Conservation (phyloP, 2,113 vertebrate genomes). For the Oryzias melastigma region DNA sequence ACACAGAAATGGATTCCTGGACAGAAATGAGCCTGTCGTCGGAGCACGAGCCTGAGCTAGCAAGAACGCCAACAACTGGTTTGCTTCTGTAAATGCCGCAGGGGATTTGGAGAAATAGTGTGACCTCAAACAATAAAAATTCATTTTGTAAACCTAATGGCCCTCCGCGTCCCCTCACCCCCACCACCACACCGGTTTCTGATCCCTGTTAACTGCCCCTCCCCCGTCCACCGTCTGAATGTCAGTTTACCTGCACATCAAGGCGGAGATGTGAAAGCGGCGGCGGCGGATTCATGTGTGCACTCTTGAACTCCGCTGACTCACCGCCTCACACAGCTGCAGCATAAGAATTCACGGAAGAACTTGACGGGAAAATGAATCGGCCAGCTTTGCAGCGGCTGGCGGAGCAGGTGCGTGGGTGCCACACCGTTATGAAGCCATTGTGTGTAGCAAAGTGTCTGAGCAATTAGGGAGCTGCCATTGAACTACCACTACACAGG, state of each 20-base stretch:
- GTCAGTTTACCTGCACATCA: conserved; percentile 35
- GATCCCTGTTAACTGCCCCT: conserved; percentile 27
- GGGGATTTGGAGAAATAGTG: conserved; percentile 17
- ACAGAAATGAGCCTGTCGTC: not conserved
- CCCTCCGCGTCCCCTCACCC: conserved; percentile 8
- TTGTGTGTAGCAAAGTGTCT: conserved; percentile 10
- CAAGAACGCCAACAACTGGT: conserved; percentile 1
- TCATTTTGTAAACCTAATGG: conserved; percentile 36
- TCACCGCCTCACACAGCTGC: not conserved
- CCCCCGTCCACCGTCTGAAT: not conserved
- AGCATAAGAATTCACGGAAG: not conserved
- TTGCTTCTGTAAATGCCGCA: conserved; percentile 9
- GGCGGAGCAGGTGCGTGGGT: conserved; percentile 17
- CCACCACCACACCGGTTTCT: conserved; percentile 1
- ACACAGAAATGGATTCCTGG: not conserved
- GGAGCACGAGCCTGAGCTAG: not conserved
- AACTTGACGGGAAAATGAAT: not conserved
- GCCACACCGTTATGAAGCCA: conserved; percentile 9
- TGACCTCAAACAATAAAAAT: conserved; percentile 36
- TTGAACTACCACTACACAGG: conserved; percentile 7
- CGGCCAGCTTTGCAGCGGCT: not conserved
- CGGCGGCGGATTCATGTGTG: conserved; percentile 20
- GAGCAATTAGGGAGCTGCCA: conserved; percentile 24
- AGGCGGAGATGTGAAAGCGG: not conserved
- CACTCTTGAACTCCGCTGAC: conserved; percentile 42